phyloP scores from a whole-genome alignment of 2,888 invertebrate species.

The Podabrus alpinus region DNA sequence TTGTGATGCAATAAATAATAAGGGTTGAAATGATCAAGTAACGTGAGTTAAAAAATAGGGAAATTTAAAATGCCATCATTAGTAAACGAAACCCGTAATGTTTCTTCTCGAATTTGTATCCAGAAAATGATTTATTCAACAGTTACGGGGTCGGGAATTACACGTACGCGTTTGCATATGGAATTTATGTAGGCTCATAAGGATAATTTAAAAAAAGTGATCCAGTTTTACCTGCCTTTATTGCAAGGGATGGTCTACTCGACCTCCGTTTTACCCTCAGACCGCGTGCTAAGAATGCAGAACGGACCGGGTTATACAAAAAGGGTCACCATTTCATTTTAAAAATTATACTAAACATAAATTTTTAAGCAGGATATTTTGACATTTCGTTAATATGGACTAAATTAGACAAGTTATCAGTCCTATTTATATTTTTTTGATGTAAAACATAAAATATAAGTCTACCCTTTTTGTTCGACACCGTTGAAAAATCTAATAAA shows the following conservation, averaged over 20 bases:
- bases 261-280: slow-evolving; percentile 14
- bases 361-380: neutral
- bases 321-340: neutral
- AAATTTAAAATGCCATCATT: slow-evolving; percentile 9
- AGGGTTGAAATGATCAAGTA: neutral
- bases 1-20: neutral
- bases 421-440: neutral
- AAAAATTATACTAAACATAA: neutral
- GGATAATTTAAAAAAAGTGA: slow-evolving; percentile 20
- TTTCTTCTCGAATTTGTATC: neutral
- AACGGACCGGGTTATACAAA: slow-evolving; percentile 11
- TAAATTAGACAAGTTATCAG: neutral
- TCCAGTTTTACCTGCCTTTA: slow-evolving; percentile 33
- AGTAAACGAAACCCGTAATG: slow-evolving; percentile 10
- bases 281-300: slow-evolving; percentile 23
- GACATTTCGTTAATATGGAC: neutral
- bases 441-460: neutral
- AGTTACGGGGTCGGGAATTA: slow-evolving; percentile 10
- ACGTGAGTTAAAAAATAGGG: neutral
- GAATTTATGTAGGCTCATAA: slow-evolving; percentile 14
- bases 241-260: slow-evolving; percentile 29
- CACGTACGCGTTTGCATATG: slow-evolving; percentile 18
- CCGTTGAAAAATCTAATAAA: neutral
- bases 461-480: neutral
- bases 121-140: slow-evolving; percentile 21